These are phyloP conservation scores for Ptiloglossa arizonensis DNA, from an alignment of 1,140 invertebrate species.

Conservation along the genomic window DNA sequence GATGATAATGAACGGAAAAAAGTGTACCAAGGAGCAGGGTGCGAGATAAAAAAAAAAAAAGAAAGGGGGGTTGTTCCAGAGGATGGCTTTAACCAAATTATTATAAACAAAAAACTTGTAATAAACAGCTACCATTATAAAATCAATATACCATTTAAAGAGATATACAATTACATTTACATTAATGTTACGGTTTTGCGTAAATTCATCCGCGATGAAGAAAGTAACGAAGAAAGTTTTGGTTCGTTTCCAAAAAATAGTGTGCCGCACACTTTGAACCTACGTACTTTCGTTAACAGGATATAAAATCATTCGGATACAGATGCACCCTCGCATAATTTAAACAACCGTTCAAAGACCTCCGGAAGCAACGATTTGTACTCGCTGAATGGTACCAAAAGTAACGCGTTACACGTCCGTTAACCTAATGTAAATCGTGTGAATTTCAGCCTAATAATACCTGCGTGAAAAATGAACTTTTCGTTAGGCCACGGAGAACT, in stretches of 20 bases:
- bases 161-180: slow-evolving; percentile 57
- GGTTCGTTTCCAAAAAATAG: background rate
- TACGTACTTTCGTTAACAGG: background rate
- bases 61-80: slow-evolving; percentile 29
- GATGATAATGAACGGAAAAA: slow-evolving; percentile 50
- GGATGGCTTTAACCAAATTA: slow-evolving; percentile 36
- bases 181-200: slow-evolving; percentile 51
- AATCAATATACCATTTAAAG: slow-evolving; percentile 50
- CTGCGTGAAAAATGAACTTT: slow-evolving; percentile 8
- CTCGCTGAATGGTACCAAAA: slow-evolving; percentile 1
- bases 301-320: slow-evolving; percentile 16
- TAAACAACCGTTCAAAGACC: slow-evolving; percentile 38
- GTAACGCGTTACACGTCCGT: background rate
- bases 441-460: slow-evolving; percentile 20
- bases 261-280: background rate
- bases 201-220: slow-evolving; percentile 35
- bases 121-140: slow-evolving; percentile 66
- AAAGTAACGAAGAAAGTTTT: slow-evolving; percentile 26
- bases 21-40: slow-evolving; percentile 28
- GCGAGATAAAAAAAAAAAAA: slow-evolving; percentile 50
- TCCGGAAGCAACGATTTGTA: slow-evolving; percentile 16
- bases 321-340: slow-evolving; percentile 12
- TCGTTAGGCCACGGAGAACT: slow-evolving; percentile 5
- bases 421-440: background rate
- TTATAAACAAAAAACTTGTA: slow-evolving; percentile 44